Evolutionary conservation across 1,140 invertebrate species (phyloP), one percentile per base, ranked within the genome.

Genomic region (Leptoteleia sp.): DNA sequence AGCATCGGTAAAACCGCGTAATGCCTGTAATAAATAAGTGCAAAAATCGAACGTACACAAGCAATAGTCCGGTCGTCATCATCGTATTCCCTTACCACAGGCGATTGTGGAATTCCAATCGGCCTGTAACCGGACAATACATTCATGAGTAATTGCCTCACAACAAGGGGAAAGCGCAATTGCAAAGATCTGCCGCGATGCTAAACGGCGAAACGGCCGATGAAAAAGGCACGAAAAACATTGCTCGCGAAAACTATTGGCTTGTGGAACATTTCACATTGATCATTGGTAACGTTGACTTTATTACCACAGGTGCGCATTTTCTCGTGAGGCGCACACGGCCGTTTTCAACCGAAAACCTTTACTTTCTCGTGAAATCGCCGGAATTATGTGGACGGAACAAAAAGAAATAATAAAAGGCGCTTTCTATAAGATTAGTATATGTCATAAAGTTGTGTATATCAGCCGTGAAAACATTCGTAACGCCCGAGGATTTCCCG

Each of bases 61-160:
- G 43, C 67, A 78, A 67, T 78, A 40, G 65, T 65, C 65, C 50
- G 59, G 65, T 64, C 75, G 59, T 77, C 67, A 55, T 78, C 61
- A 48, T 54, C 68, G 68, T 62, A 55, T 68, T 73, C 31, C 68
- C 55, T 67, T 54, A 67, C 76, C 47, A 68, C 54, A 52, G 31
- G 61, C 62, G 76, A 79, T 79, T 73, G 76, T 68, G 76, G 62
- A 73, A 79, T 79, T 73, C 68, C 62, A 79, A 79, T 79, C 68
- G 61, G 48, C 68, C 48, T 72, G 62, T 79, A 70, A 73, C 68
- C 73, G 76, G 76, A 79, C 76, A 73, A 79, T 79, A 70, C 76
- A 73, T 70, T 70, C 55, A 65, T 79, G 19, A 73, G 70, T 79
- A 79, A 79, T 79, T 73, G 76, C 76, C 55, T 70, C 67, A 40